phyloP scores from a whole-genome alignment of 2,888 invertebrate genomes.

The Salpingus planirostris region DNA sequence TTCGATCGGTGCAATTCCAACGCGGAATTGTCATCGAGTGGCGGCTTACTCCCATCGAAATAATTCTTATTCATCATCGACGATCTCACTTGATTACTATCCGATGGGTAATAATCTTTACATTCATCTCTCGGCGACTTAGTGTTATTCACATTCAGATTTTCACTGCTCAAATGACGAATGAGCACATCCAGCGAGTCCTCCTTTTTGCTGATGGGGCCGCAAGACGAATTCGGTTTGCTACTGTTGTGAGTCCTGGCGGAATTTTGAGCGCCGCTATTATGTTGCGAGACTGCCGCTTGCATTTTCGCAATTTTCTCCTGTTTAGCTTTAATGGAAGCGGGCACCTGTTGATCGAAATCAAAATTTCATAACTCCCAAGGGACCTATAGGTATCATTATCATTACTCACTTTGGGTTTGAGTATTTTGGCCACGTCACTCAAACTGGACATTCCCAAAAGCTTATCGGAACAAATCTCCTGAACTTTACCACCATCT shows the following conservation, averaged over 20 bases:
- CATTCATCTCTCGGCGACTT: background rate
- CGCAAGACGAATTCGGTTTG: background rate
- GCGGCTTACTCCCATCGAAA: constrained; percentile 3
- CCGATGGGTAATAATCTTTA: background rate
- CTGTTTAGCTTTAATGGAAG: constrained; percentile 17
- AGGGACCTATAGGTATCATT: background rate
- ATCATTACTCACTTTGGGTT: constrained; percentile 18
- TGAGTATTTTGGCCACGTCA: constrained; percentile 21
- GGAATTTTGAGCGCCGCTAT: too few relatives aligned
- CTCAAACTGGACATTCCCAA: too few relatives aligned
- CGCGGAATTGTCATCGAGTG: constrained; percentile 31
- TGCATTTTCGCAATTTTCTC: constrained; percentile 10
- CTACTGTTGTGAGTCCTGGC: constrained; percentile 3
- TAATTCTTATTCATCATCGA: background rate
- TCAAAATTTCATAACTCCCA: background rate
- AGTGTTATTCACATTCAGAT: background rate
- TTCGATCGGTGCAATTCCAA: constrained; percentile 41
- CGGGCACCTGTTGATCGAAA: constrained; percentile 12
- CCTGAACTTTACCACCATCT: constrained; percentile 6
- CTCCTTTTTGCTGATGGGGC: constrained; percentile 5
- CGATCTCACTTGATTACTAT: background rate
- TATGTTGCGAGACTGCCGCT: constrained; percentile 4
- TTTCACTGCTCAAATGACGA: constrained; percentile 1
- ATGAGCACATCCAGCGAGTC: constrained; percentile 6
- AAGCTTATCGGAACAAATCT: too few relatives aligned